Percentiles rank a stretch among this genome's conserved stretches.
These are phyloP conservation scores for Hoplostethus mediterraneus DNA, from an alignment of 2,797 vertebrate species.

Conservation along the genomic window DNA sequence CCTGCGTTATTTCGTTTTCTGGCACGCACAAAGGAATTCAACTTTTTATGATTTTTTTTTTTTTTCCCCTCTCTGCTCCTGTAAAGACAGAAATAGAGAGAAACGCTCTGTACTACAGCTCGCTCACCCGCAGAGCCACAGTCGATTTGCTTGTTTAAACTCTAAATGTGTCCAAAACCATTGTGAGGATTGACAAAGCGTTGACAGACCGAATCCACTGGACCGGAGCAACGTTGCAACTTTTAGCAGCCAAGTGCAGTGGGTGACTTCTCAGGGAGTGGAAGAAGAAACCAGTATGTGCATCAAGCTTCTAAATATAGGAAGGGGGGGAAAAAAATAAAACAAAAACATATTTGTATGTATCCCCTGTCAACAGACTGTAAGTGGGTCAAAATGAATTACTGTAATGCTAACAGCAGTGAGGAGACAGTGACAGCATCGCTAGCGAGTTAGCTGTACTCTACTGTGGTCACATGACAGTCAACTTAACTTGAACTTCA, in stretches of 20 bases:
- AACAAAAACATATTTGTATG: not conserved
- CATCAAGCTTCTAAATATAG: not conserved
- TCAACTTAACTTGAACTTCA: not conserved
- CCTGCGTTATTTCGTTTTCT: not conserved
- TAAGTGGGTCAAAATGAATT: not conserved
- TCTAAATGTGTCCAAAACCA: constrained; percentile 19
- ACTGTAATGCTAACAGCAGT: not conserved
- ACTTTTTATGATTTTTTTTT: not conserved
- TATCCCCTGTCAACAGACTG: not conserved
- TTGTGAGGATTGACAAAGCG: constrained; percentile 24
- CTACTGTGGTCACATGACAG: not conserved
- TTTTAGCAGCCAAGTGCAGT: constrained; percentile 8
- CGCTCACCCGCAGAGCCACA: constrained; percentile 13
- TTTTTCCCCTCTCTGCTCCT: not conserved
- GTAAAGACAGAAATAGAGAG: constrained; percentile 4
- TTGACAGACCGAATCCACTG: constrained; percentile 24
- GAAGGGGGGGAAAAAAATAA: not conserved
- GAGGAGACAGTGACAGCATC: not conserved
- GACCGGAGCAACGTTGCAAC: constrained; percentile 3
- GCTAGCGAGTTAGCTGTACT: not conserved
- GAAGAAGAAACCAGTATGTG: not conserved
- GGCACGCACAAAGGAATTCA: not conserved
- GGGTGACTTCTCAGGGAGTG: not conserved
- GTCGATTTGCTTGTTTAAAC: constrained; percentile 37
- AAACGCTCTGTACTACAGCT: not conserved